These are phyloP conservation scores for Phalacrocorax aristotelis DNA, from an alignment of 2,113 vertebrate genomes.

Conservation along the genomic window DNA sequence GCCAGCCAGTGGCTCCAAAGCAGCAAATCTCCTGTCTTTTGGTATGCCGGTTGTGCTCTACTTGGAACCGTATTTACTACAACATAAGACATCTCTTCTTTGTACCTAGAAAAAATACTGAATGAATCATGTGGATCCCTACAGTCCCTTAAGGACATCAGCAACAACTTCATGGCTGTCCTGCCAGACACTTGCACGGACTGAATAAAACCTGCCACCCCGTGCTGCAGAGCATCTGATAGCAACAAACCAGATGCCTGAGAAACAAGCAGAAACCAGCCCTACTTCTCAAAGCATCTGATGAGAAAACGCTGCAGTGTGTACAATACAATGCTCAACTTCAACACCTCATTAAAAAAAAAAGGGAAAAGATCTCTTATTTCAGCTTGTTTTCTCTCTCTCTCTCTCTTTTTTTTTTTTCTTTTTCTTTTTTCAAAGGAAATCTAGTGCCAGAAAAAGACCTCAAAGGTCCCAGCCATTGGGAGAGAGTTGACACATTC, in stretches of 20 bases:
- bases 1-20: not conserved
- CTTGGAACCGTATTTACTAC: conserved; percentile 24
- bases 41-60: not conserved
- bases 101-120: conserved; percentile 27
- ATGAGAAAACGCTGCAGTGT: not conserved
- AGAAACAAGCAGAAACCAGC: conserved; percentile 7
- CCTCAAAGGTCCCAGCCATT: conserved; percentile 7
- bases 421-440: not conserved
- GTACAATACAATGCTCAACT: not conserved
- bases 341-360: conserved; percentile 29
- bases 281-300: not conserved
- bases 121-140: conserved; percentile 47
- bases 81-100: not conserved
- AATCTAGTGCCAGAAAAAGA: conserved; percentile 52
- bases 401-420: too few species aligned
- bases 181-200: conserved; percentile 48
- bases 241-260: not conserved
- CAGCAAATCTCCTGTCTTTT: not conserved
- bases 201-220: conserved; percentile 48
- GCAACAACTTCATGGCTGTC: conserved; percentile 32
- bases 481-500: conserved; percentile 56
- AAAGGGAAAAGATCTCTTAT: conserved; percentile 28
- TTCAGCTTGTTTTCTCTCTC: not conserved
- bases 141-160: conserved; percentile 45
- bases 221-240: not conserved